These are phyloP conservation scores for Argyra leucocephala DNA, from an alignment of 2,888 invertebrate genomes.

Conservation along the genomic window DNA sequence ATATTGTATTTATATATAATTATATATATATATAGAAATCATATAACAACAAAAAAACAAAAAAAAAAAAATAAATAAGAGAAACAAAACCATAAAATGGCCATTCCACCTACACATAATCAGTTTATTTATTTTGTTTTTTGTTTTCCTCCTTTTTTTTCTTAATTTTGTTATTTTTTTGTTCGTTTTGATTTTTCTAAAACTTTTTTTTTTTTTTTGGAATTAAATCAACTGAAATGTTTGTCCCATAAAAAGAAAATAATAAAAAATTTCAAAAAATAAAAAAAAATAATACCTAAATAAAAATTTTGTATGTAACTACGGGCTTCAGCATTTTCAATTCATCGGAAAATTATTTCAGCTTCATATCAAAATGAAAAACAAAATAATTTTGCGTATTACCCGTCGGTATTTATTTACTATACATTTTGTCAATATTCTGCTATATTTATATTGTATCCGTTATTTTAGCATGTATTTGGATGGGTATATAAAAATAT, in stretches of 20 bases:
- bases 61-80: background rate
- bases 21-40: too few relatives aligned
- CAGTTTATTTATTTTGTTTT: too few relatives aligned
- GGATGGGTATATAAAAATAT: background rate
- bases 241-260: constrained; percentile 2
- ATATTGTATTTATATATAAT: too few relatives aligned
- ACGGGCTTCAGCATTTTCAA: background rate
- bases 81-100: background rate
- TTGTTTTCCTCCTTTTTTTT: too few relatives aligned
- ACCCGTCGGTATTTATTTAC: background rate
- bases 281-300: background rate
- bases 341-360: background rate
- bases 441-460: background rate
- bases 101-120: background rate
- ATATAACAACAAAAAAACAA: too few relatives aligned
- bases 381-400: background rate
- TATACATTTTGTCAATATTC: background rate
- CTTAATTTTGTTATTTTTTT: too few relatives aligned
- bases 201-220: background rate
- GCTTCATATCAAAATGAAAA: background rate
- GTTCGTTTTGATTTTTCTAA: background rate
- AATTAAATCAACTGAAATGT: constrained; percentile 1
- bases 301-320: background rate
- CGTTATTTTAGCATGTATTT: background rate
- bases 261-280: background rate